Base-by-base conservation (phyloP, 53 echinoderm and acorn worm species). In the Holothuria leucospilota region DNA sequence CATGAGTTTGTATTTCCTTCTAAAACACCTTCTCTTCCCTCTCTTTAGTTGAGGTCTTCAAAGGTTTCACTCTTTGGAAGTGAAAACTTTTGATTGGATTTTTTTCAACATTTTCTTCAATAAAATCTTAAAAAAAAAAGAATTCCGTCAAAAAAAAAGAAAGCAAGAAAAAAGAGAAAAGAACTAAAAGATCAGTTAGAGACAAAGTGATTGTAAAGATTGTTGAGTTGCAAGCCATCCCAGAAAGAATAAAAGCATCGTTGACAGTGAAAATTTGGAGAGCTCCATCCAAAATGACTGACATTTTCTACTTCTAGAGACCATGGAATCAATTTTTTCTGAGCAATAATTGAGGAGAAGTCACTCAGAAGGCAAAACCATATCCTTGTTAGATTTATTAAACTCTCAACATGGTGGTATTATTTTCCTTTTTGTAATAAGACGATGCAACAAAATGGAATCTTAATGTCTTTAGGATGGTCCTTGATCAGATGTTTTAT, bases 11-110 rank as follows among this genome's bases (percentile, higher is more conserved):
- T 75, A 75, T 75, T 75, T 75, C 46, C 51, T 75, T 75, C 75
- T 75, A 51, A 75, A 46, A 75, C 75, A 75, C 75, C 75, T 49
- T 25, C n/a, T 75, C 52, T 39, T 75, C 75, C 75, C 75, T 75
- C 75, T 75, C 75, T 75, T 75, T 75, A 75, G 75, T 46, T 75
- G 75, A 75, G 75, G 75, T 75, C 75, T 75, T 52, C 51, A 75
- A 75, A 75, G 75, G 75, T 75, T 75, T 49, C 49, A 51, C 52
- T 75, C 52, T 53, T 75, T 51, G 21, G 21, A 75, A 75, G 75
- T 75, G 75, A 49, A 75, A 75, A 75, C 75, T 75, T 75, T 75
- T 75, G 75, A 75, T 75, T 75, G 75, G 75, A 75, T 75, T 75
- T 75, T 75, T 75, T 74, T 74, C 52, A 56, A 56, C 56, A 56